These are phyloP conservation scores for Autographa gamma DNA, from an alignment of 2,888 invertebrate species.

Conservation along the genomic window DNA sequence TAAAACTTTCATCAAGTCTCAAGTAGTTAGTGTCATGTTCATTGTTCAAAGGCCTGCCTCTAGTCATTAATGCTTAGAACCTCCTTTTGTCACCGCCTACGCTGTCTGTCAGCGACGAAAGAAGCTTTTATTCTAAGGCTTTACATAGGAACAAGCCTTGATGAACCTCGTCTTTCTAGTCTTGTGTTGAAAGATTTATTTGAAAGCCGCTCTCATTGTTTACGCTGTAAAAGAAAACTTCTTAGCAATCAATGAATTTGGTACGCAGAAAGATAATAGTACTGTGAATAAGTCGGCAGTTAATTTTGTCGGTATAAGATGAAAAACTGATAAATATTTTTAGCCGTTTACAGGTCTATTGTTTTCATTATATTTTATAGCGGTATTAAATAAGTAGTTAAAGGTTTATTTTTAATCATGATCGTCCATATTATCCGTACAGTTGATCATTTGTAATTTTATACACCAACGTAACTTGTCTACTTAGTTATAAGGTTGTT, in stretches of 20 bases:
- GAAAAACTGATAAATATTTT: neutral
- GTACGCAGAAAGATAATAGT: neutral
- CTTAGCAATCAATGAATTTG: neutral
- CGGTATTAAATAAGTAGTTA: neutral
- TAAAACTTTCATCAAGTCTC: conserved; percentile 75
- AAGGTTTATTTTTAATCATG: neutral
- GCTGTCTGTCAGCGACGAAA: conserved; percentile 62
- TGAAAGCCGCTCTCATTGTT: conserved; percentile 43
- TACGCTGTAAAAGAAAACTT: conserved; percentile 20
- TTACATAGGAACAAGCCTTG: conserved; percentile 57
- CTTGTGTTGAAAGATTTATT: conserved; percentile 44
- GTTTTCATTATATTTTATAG: neutral
- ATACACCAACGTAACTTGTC: neutral
- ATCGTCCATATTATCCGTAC: neutral
- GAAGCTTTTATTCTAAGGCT: conserved; percentile 67
- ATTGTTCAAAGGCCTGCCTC: conserved; percentile 73
- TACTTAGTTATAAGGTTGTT: conserved; percentile 9
- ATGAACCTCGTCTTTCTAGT: conserved; percentile 61
- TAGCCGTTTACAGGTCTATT: neutral
- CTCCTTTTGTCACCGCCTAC: conserved; percentile 73
- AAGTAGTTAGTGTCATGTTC: conserved; percentile 71
- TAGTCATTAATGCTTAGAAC: conserved; percentile 75
- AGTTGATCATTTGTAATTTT: conserved; percentile 3
- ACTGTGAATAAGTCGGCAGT: neutral
- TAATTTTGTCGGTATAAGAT: neutral